Evolutionary conservation across 2,888 invertebrate species (phyloP), one percentile per base, ranked within the genome.

Genomic region (Trachelus iudaicus): DNA sequence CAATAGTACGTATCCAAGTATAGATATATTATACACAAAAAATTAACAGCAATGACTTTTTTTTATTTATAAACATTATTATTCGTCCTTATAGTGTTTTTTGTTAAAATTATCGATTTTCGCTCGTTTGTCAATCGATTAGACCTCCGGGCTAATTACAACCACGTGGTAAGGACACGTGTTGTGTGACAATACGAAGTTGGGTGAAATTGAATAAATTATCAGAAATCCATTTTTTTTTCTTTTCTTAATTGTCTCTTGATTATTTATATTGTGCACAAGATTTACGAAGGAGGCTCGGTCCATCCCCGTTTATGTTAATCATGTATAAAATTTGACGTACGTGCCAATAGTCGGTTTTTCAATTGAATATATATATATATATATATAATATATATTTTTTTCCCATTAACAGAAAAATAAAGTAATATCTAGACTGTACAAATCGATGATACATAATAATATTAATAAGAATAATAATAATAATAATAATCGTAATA

Each of bases 401-500:
- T 56, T 40, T 56, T 56, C 9, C 23, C 56, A 56, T 56, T 56
- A 56, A 56, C 56, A 56, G 23, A 56, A 56, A 56, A 56, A 56
- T 56, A 56, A 56, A 56, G 23, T 56, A 56, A 56, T 23, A 56
- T 56, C 56, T 75, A 75, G 34, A 33, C 33, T 37, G 68, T 68
- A 75, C 40, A 56, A 68, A 77, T 77, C 40, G 56, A 76, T 76
- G 69, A 79, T 76, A 80, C 78, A 76, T 77, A 79, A 74, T n/a
- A 82, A 82, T 82, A 80, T 81, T 78, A 78, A 78, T 37, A 69
- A 79, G 76, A 69, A 80, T 81, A 81, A 77, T 76, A 74, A 71
- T 81, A 80, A 33, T 34, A 34, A 76, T 83, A 82, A 80, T 79
- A 40, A 80, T 68, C 78, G 12, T 68, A 77, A 77, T 56, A 56